Evolutionary conservation across 2,113 vertebrate species (phyloP).

Genomic region (Uria lomvia): DNA sequence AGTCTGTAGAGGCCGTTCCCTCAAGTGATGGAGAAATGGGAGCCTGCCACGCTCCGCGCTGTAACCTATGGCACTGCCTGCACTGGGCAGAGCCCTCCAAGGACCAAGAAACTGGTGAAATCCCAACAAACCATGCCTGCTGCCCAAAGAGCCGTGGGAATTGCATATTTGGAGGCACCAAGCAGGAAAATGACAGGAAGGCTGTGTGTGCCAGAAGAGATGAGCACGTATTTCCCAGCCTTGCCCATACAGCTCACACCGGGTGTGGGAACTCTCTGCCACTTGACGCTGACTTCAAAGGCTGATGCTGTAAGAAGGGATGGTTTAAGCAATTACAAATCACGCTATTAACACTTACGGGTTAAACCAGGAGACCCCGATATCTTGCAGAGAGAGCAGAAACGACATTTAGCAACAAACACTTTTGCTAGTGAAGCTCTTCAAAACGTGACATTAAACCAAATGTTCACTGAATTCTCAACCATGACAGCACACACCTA

Average conservation of each 20-base stretch:
- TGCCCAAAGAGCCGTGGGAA: not conserved
- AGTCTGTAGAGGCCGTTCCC: not conserved
- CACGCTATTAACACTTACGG: fast-evolving
- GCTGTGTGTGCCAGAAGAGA: not conserved
- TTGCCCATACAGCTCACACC: fast-evolving
- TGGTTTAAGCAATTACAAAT: not conserved
- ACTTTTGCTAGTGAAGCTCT: not conserved
- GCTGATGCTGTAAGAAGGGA: not conserved
- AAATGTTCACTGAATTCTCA: not conserved
- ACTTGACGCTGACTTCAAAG: not conserved
- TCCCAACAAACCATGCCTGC: not conserved
- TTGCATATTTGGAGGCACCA: not conserved
- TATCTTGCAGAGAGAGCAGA: not conserved
- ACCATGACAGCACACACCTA: fast-evolving
- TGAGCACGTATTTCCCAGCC: not conserved
- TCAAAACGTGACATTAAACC: not conserved
- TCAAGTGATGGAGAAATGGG: not conserved
- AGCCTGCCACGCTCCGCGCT: fast-evolving
- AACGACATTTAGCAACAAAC: not conserved
- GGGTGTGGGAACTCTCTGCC: not conserved
- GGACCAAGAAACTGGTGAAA: not conserved
- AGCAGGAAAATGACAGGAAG: not conserved
- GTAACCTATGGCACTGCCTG: fast-evolving
- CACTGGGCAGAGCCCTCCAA: not conserved
- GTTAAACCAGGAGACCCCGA: not conserved